phyloP scores from a whole-genome alignment of 2,888 invertebrate genomes.

The Lepidocyrtinus sp. region DNA sequence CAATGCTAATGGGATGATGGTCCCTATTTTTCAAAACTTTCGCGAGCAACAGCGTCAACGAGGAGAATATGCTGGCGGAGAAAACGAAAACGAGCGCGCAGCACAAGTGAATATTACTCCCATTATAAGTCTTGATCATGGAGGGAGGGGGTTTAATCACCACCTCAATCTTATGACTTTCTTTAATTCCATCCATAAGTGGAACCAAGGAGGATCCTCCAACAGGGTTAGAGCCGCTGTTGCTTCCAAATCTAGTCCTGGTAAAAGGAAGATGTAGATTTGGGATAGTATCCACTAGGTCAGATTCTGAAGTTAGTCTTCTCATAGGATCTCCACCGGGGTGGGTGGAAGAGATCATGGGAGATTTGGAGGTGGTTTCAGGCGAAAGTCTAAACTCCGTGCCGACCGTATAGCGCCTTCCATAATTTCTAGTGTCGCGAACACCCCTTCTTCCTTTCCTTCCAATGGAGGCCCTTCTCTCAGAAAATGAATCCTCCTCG shows the following conservation, averaged over 20 bases:
- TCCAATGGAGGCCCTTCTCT: neutral
- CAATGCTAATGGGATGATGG: slow-evolving; percentile 60
- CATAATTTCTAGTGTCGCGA: neutral
- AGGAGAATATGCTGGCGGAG: slow-evolving; percentile 60
- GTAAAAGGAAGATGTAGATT: neutral
- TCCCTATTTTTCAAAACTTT: slow-evolving; percentile 61
- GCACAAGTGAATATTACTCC: slow-evolving; percentile 37
- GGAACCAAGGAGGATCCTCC: slow-evolving; percentile 37
- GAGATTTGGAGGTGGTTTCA: neutral
- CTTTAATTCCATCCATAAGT: slow-evolving; percentile 29
- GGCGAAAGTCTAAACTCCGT: neutral
- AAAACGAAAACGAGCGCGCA: slow-evolving; percentile 60
- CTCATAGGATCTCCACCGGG: neutral
- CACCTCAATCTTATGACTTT: slow-evolving; percentile 35
- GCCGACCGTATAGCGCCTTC: neutral
- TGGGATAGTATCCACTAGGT: neutral
- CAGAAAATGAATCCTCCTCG: neutral
- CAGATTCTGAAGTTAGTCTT: neutral
- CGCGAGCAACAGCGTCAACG: slow-evolving; percentile 62
- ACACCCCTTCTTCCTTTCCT: neutral
- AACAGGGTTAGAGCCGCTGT: neutral
- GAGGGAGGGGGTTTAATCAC: slow-evolving; percentile 5
- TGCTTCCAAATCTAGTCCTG: slow-evolving; percentile 20
- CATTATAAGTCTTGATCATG: slow-evolving; percentile 1
- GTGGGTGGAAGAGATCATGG: neutral